These are phyloP conservation scores for Lerema accius DNA, from an alignment of 1,140 invertebrate species.

Conservation along the genomic window DNA sequence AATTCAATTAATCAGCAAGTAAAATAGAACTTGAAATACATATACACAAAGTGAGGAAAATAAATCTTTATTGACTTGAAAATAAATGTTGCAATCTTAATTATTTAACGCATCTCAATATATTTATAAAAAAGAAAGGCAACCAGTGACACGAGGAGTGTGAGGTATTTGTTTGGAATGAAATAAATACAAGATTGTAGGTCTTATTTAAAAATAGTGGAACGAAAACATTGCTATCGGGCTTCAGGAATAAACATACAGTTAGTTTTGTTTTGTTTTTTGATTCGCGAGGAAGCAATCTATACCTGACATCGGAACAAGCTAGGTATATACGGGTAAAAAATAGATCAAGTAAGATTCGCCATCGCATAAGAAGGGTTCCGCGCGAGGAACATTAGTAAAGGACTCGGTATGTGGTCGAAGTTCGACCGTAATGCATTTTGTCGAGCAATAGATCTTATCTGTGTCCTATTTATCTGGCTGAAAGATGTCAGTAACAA, in stretches of 20 bases:
- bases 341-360: neutral
- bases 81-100: conserved; percentile 13
- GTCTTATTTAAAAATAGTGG: conserved; percentile 29
- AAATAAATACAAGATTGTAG: conserved; percentile 22
- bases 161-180: conserved; percentile 23
- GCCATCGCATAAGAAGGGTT: neutral
- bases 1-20: no score
- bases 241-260: conserved; percentile 16
- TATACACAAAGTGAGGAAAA: no score
- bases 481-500: no score
- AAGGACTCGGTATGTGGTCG: no score
- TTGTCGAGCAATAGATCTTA: no score
- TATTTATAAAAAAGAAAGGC: conserved; percentile 11
- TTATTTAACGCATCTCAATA: conserved; percentile 16
- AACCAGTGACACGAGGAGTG: conserved; percentile 8
- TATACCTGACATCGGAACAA: conserved; percentile 25
- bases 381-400: no score
- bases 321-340: conserved; percentile 23
- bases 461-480: no score
- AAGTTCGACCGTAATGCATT: no score
- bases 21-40: no score
- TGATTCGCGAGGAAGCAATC: conserved; percentile 12
- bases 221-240: conserved; percentile 24
- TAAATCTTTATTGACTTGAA: no score
- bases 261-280: conserved; percentile 21